Percentiles rank a stretch among this genome's conserved stretches.
Conservation (phyloP, 2,888 invertebrate genomes). For the Halictus quadricinctus region DNA sequence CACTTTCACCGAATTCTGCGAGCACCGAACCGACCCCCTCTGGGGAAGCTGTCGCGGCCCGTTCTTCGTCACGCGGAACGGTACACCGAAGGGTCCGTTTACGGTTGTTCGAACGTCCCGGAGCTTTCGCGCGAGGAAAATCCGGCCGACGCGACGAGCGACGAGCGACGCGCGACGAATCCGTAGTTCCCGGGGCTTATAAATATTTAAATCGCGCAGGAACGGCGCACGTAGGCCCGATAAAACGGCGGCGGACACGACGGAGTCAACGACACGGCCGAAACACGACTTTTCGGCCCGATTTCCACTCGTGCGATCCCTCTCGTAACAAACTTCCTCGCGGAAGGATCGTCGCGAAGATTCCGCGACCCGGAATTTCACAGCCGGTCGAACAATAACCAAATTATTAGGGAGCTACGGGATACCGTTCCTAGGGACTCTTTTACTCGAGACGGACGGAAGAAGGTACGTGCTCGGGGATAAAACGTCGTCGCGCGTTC, state of each 20-base stretch:
- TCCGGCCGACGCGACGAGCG: neutral
- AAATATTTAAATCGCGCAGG: constrained; percentile 47
- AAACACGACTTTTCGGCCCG: constrained; percentile 9
- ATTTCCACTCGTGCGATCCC: neutral
- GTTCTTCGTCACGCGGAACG: neutral
- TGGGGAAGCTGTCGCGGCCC: neutral
- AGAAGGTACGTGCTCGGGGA: neutral
- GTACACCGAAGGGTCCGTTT: neutral
- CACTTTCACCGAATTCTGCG: constrained; percentile 30
- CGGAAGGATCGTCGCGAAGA: neutral
- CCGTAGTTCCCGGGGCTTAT: constrained; percentile 29
- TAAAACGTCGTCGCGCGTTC: neutral
- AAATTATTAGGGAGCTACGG: neutral
- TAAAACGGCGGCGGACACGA: neutral
- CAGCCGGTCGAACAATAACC: constrained; percentile 24
- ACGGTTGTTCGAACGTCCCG: neutral
- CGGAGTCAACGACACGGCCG: constrained; percentile 41
- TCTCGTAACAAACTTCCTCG: constrained; percentile 14
- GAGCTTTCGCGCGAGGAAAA: constrained; percentile 19
- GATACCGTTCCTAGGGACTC: neutral
- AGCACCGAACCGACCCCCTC: too few species aligned
- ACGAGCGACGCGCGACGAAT: constrained; percentile 7
- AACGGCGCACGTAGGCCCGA: constrained; percentile 9
- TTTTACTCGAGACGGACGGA: neutral
- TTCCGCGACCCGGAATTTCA: constrained; percentile 18